Evolutionary conservation across 2,113 vertebrate genomes (phyloP), one percentile per base, ranked within the genome.

Genomic region (Misgurnus anguillicaudatus): DNA sequence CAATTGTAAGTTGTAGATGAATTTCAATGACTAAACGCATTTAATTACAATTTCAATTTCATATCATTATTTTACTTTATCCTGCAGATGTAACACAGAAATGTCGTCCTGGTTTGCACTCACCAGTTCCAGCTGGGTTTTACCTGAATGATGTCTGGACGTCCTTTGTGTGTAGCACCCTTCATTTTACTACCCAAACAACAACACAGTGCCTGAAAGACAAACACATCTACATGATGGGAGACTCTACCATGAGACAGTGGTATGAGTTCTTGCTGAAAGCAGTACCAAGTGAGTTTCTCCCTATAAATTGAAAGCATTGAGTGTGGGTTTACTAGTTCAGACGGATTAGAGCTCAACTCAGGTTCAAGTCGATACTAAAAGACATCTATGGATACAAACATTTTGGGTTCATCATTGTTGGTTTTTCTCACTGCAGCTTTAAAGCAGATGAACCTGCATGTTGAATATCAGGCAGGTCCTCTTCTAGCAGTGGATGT

Each of bases 171-270:
- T 85, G 83, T 45, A 24, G n/a, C 10, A 53, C 67, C 1, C 53
- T 31, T n/a, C 41, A 9, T 82, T 85, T 68, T 36, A 53, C 19
- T 6, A 6, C 72, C 5, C 17, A 66, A 19, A 60, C 48, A 21
- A 60, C 67, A 41, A 13, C 62, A 16, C 9, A 14, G n/a, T 85
- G 83, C 24, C 51, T 85, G 61, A 79, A 38, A 42, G 61, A 83
- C 78, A 85, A 53, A 24, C 4, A 78, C 0, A 19, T 89, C 38
- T 75, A 85, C 70, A 85, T 85, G 83, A 84, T 89, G 74, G 88
- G 87, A 21, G 87, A 87, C 65, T 90, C 86, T 65, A 88, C 84
- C 0, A 31, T 89, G 14, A 60, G 58, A n/a, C 89, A 88, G 70
- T 90, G 83, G 84, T 86, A 79, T 64, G 85, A 87, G 57, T 86